A percentile compares a stretch with the other conserved stretches of the same genome.
Evolutionary conservation across 30 jellyfish, hydroid and myxozoan genomes (phyloP).

Genomic region (Turritopsis dohrnii): DNA sequence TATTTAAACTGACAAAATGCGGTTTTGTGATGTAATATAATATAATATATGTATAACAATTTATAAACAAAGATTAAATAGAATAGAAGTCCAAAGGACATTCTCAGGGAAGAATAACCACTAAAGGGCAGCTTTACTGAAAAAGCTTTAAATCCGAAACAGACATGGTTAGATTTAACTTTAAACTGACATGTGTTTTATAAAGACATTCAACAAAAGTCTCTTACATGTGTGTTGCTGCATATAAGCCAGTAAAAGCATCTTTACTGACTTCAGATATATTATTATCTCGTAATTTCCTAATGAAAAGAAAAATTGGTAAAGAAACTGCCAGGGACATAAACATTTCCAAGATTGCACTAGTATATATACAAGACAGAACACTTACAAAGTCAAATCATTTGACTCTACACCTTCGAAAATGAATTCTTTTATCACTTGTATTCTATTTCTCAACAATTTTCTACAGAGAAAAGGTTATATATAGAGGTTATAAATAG

Average conservation of each 20-base stretch:
- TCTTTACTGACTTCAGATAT: background rate
- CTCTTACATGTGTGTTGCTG: conserved; percentile 1
- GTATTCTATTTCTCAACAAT: background rate
- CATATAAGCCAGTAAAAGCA: conserved; percentile 10
- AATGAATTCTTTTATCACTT: background rate
- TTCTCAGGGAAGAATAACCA: too few relatives aligned
- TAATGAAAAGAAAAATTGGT: background rate
- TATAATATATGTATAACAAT: too few relatives aligned
- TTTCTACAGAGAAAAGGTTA: background rate
- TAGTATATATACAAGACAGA: background rate
- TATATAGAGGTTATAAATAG: too few relatives aligned
- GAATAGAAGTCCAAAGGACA: too few relatives aligned
- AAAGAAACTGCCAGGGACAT: background rate
- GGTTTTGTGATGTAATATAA: too few relatives aligned
- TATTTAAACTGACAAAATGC: too few relatives aligned
- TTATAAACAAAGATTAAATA: too few relatives aligned
- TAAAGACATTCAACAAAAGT: background rate
- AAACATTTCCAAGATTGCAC: too few relatives aligned
- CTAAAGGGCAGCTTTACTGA: too few relatives aligned
- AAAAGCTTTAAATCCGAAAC: too few relatives aligned
- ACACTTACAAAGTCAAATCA: background rate
- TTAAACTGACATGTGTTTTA: too few relatives aligned
- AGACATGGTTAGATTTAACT: too few relatives aligned
- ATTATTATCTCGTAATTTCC: background rate
- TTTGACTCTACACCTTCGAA: background rate